Base-by-base conservation (phyloP, 2,888 invertebrate genomes). In the Opisthograptis luteolata region DNA sequence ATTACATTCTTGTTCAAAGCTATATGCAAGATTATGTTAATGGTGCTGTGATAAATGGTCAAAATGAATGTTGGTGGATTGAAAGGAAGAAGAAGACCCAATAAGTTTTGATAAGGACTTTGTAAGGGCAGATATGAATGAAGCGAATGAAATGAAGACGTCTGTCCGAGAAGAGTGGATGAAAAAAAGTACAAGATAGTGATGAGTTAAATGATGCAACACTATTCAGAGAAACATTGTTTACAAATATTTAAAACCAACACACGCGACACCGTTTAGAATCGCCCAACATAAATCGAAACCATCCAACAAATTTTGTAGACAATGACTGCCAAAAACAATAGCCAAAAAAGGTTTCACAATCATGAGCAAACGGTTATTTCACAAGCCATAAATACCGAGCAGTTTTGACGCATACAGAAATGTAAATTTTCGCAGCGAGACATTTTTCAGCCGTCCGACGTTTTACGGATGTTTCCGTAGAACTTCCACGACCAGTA, bases 401-500 rank as follows among this genome's bases (percentile, higher is more conserved):
- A 43, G 25, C 43, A 24, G 17, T 50, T 44, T 49, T 53, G 49
- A 53, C 55, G 50, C 53, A 49, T 51, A 57, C 52, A 48, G 51
- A 61, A 50, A 63, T 62, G 58, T 59, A 56, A 61, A 70, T 66
- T 62, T 58, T 60, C 63, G 54, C 55, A 53, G 55, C 48, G 37
- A 53, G 54, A 62, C 57, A 61, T 62, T 55, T 60, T 58, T 64
- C 62, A 65, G 54, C 42, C 43, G 57, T 58, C 41, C 55, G 55
- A 54, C 62, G 60, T 66, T 73, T 70, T 70, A 66, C 68, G 62
- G 60, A 65, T 68, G 64, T 58, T 62, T 43, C 46, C 44, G 50
- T 55, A 42, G 43, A 61, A 69, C 67, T 58, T 49, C 51, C 46
- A 37, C 42, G 40, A 32, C 43, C 15, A 17, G 5, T 2, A 17